A percentile compares a stretch with the other conserved stretches of the same genome.
These are phyloP conservation scores for Drosophila meridionalis DNA, from an alignment of 2,888 invertebrate genomes.

Conservation along the genomic window DNA sequence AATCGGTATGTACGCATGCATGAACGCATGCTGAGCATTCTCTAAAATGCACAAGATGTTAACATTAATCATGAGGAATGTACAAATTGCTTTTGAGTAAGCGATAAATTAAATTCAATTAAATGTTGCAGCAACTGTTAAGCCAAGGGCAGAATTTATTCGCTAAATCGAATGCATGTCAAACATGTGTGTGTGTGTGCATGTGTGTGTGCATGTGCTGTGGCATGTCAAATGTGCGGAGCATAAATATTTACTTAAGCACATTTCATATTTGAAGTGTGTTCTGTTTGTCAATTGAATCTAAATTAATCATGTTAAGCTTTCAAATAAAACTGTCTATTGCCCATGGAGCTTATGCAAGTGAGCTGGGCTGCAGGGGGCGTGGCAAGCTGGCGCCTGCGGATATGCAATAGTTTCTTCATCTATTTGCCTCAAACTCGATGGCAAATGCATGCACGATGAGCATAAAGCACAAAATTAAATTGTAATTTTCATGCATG, in stretches of 20 bases:
- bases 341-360: slow-evolving; percentile 7
- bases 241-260: slow-evolving; percentile 62
- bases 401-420: slow-evolving; percentile 19
- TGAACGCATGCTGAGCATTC: not conserved
- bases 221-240: slow-evolving; percentile 33
- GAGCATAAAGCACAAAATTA: slow-evolving; percentile 33
- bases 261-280: slow-evolving; percentile 34
- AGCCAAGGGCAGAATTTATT: slow-evolving; percentile 3
- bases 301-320: slow-evolving; percentile 55
- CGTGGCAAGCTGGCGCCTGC: not conserved
- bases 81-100: slow-evolving; percentile 6
- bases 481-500: slow-evolving; percentile 54
- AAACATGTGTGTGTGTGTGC: slow-evolving; percentile 5
- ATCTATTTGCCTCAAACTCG: slow-evolving; percentile 23
- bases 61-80: slow-evolving; percentile 8
- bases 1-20: not conserved
- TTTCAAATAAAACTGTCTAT: slow-evolving; percentile 47
- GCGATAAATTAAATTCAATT: slow-evolving; percentile 28
- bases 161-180: slow-evolving; percentile 13
- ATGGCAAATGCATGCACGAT: slow-evolving; percentile 7
- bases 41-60: not conserved
- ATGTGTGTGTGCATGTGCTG: slow-evolving; percentile 12
- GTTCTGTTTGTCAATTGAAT: slow-evolving; percentile 64
- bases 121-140: slow-evolving; percentile 29
- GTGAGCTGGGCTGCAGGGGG: not conserved